These are phyloP conservation scores for Hycleus phaleratus DNA, from an alignment of 1,140 invertebrate species.

Conservation along the genomic window DNA sequence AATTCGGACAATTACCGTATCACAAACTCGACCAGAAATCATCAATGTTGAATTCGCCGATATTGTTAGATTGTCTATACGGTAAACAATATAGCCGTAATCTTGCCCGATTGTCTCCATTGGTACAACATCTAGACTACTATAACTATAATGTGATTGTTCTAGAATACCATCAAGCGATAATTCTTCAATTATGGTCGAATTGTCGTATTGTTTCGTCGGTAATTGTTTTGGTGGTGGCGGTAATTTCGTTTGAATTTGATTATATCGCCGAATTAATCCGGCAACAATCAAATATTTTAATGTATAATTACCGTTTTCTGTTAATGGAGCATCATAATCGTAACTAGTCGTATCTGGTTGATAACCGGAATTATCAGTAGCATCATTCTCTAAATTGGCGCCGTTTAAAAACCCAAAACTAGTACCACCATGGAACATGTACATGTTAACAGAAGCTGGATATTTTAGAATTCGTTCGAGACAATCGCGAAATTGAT, in stretches of 20 bases:
- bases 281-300: conserved; percentile 39
- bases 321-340: conserved; percentile 44
- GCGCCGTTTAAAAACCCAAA: conserved; percentile 60
- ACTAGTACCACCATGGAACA: conserved; percentile 63
- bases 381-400: conserved; percentile 33
- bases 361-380: conserved; percentile 33
- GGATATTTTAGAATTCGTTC: conserved; percentile 30
- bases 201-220: conserved; percentile 32
- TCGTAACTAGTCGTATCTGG: conserved; percentile 49
- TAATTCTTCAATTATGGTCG: conserved; percentile 27
- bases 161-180: conserved; percentile 30
- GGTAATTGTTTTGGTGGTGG: conserved; percentile 25
- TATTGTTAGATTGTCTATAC: conserved; percentile 31
- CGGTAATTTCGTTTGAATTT: conserved; percentile 38
- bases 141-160: conserved; percentile 22
- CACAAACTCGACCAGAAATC: conserved; percentile 42
- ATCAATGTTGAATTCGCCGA: conserved; percentile 27
- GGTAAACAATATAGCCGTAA: conserved; percentile 50
- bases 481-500: conserved; percentile 19
- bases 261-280: conserved; percentile 35
- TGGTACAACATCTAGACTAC: conserved; percentile 23
- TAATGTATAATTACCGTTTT: conserved; percentile 42
- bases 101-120: conserved; percentile 53
- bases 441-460: conserved; percentile 57
- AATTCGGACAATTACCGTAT: conserved; percentile 45